phyloP scores from a whole-genome alignment of 2,113 vertebrate species.

The Monarcha castaneiventris region DNA sequence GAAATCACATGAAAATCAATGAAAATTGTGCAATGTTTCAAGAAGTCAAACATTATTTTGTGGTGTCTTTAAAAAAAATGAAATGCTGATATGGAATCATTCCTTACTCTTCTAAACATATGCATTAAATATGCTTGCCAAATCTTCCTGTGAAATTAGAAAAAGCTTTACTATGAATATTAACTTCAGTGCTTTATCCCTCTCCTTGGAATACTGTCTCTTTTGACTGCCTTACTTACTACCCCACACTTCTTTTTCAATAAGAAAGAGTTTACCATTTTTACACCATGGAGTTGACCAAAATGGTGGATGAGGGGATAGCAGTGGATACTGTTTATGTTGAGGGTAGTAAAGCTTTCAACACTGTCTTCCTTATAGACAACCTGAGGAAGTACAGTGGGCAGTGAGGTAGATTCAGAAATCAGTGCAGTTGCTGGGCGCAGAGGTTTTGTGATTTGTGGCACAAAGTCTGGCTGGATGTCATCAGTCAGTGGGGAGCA shows the following conservation, averaged over 20 bases:
- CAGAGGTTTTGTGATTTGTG: not conserved
- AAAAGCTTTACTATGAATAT: not conserved
- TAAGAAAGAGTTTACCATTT: not conserved
- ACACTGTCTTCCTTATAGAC: not conserved
- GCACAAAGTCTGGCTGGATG: not conserved
- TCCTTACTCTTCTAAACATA: not conserved
- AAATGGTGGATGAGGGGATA: not conserved
- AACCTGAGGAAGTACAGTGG: not conserved
- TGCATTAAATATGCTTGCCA: not conserved
- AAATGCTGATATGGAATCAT: not conserved
- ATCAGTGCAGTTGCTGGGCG: fast-evolving
- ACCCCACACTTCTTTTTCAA: not conserved
- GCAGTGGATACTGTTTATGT: not conserved
- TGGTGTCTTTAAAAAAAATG: not conserved
- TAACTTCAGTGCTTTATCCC: not conserved
- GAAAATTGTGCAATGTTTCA: not conserved
- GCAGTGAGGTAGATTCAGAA: not conserved
- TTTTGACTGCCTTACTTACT: not conserved
- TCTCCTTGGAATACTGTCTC: not conserved
- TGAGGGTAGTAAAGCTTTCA: not conserved
- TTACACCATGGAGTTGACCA: not conserved
- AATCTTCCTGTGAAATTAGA: not conserved
- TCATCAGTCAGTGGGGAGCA: not conserved
- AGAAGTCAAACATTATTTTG: not conserved
- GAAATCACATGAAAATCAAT: not conserved